phyloP scores from a whole-genome alignment of 1,140 invertebrate species.

The Laupala kohalensis region DNA sequence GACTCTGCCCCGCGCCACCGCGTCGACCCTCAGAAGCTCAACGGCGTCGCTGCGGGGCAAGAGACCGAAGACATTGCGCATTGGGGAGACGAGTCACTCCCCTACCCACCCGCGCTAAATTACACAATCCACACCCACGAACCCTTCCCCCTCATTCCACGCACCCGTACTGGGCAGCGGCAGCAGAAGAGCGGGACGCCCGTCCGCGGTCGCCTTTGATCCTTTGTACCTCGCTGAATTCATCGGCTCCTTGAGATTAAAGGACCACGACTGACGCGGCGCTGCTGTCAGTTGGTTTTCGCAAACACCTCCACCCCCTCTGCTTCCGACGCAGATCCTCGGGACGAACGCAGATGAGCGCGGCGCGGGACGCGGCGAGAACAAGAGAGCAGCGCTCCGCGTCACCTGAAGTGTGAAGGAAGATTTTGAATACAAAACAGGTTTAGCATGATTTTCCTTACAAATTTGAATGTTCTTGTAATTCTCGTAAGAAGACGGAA shows the following conservation, averaged over 20 bases:
- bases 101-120: not conserved
- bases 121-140: not conserved
- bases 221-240: not conserved
- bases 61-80: not conserved
- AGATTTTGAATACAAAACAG: too few species aligned
- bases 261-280: not conserved
- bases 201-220: not conserved
- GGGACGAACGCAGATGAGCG: too few species aligned
- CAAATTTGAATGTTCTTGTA: too few species aligned
- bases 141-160: too few species aligned
- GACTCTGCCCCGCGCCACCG: too few species aligned
- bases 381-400: not conserved
- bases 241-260: not conserved
- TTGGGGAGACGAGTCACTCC: not conserved
- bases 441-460: too few species aligned
- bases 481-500: too few species aligned
- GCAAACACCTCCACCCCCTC: not conserved
- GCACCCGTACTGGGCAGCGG: too few species aligned
- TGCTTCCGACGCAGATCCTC: not conserved
- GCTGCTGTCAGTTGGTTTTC: not conserved
- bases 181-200: too few species aligned
- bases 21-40: not conserved
- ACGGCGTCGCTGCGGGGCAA: not conserved
- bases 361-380: too few species aligned
- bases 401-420: not conserved